A percentile compares a stretch with the other conserved stretches of the same genome.
phyloP scores from a whole-genome alignment of 2,113 vertebrate genomes.

The Mystacornis crossleyi region DNA sequence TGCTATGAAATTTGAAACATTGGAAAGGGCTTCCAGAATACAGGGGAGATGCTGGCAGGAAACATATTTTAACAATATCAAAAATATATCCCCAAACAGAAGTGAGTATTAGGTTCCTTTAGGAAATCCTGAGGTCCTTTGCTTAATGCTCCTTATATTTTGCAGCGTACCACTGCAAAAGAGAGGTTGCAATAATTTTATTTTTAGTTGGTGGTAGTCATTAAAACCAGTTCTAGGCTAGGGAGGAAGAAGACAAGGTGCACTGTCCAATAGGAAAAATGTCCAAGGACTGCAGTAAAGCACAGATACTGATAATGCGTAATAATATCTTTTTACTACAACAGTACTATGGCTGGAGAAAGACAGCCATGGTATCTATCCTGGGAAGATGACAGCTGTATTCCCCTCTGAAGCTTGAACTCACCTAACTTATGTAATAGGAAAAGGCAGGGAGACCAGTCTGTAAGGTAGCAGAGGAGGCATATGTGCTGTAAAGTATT shows the following conservation, averaged over 20 bases:
- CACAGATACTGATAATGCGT: background rate
- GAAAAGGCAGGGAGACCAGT: background rate
- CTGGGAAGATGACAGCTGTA: background rate
- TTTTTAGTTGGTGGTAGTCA: background rate
- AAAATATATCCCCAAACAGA: background rate
- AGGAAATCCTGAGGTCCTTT: background rate
- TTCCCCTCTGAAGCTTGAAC: background rate
- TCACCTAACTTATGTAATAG: background rate
- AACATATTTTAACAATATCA: background rate
- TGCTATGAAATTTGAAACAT: slow-evolving; percentile 12
- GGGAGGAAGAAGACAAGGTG: background rate
- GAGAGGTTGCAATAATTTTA: background rate
- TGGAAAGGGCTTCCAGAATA: background rate
- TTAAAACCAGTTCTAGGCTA: background rate
- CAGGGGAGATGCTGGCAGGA: background rate
- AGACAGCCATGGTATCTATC: background rate
- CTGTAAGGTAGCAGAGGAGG: background rate
- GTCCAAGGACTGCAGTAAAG: background rate
- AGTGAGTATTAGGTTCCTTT: background rate
- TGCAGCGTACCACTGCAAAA: background rate
- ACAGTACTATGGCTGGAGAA: background rate
- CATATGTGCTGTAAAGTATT: background rate
- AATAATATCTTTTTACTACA: background rate
- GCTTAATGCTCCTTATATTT: background rate
- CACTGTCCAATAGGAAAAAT: background rate